phyloP scores from a whole-genome alignment of 2,113 vertebrate genomes.

The Tragelaphus imberbis region DNA sequence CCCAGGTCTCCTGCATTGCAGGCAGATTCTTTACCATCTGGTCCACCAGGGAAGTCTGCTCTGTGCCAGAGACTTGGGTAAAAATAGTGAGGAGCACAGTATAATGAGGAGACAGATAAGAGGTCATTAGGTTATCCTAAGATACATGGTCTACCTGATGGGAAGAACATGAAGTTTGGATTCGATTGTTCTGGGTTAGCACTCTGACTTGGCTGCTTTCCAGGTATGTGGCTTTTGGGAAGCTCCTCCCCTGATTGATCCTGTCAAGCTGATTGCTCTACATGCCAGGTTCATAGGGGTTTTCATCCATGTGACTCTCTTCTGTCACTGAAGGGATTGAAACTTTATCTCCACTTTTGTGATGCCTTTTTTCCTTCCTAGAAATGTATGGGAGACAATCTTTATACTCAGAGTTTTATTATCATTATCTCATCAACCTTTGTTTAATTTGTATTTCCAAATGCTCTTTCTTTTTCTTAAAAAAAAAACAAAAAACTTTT shows the following conservation, averaged over 20 bases:
- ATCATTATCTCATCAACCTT: too few species aligned
- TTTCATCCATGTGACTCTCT: background rate
- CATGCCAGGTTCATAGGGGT: background rate
- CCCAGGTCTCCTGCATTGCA: background rate
- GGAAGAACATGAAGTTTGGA: too few species aligned
- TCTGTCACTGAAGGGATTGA: too few species aligned
- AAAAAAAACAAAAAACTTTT: background rate
- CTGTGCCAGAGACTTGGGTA: background rate
- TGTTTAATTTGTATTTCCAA: background rate
- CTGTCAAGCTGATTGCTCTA: background rate
- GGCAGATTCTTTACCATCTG: background rate
- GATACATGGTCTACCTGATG: fast-evolving
- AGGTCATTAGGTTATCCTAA: fast-evolving
- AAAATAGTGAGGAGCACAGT: background rate
- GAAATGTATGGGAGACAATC: background rate
- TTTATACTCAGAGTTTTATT: background rate
- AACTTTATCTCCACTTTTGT: background rate
- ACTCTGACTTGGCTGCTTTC: background rate
- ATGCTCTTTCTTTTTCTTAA: background rate
- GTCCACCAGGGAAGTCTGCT: background rate
- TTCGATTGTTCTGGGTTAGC: background rate
- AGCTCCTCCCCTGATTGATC: background rate
- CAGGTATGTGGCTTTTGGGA: background rate
- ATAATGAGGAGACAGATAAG: too few species aligned
- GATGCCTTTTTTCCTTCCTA: background rate